A percentile compares a stretch with the other conserved stretches of the same genome.
phyloP scores from a whole-genome alignment of 2,888 invertebrate species.

The Morpho deidamia region DNA sequence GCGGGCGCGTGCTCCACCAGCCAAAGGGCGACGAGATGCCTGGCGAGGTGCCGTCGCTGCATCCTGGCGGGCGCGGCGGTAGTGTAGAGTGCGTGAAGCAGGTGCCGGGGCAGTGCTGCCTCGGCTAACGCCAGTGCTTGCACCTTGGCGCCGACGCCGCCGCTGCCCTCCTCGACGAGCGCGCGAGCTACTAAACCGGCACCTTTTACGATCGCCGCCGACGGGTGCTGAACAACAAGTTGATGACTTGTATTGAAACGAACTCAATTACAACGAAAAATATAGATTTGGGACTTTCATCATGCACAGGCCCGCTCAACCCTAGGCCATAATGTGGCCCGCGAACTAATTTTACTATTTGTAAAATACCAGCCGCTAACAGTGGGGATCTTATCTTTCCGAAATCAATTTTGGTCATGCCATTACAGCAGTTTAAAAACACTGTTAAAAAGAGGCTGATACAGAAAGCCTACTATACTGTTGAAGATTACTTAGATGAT shows the following conservation, averaged over 20 bases:
- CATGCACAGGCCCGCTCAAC: too few relatives aligned
- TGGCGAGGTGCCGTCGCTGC: conserved; percentile 93
- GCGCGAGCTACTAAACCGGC: conserved; percentile 98
- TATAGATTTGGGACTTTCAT: too few relatives aligned
- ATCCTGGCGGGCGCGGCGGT: conserved; percentile 82
- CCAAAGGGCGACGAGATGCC: conserved; percentile 96
- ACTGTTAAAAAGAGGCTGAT: too few relatives aligned
- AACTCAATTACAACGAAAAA: too few relatives aligned
- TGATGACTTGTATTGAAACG: not conserved
- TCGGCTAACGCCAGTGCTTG: conserved; percentile 97
- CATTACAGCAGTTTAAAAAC: too few relatives aligned
- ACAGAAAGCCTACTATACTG: too few relatives aligned
- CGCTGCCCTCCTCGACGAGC: conserved; percentile 97
- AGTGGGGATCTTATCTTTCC: too few relatives aligned
- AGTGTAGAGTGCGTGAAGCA: conserved; percentile 94
- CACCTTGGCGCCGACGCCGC: conserved; percentile 95
- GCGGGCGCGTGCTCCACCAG: conserved; percentile 96
- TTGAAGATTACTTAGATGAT: too few relatives aligned
- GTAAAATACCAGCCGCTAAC: too few relatives aligned
- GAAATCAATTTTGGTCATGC: too few relatives aligned
- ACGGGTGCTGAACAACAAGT: conserved; percentile 86
- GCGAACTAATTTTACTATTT: too few relatives aligned
- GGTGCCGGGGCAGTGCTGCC: conserved; percentile 95
- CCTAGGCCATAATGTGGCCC: too few relatives aligned
- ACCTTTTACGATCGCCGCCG: conserved; percentile 98